Base-by-base conservation (phyloP, 2,888 invertebrate genomes). In the Lasius platythorax region DNA sequence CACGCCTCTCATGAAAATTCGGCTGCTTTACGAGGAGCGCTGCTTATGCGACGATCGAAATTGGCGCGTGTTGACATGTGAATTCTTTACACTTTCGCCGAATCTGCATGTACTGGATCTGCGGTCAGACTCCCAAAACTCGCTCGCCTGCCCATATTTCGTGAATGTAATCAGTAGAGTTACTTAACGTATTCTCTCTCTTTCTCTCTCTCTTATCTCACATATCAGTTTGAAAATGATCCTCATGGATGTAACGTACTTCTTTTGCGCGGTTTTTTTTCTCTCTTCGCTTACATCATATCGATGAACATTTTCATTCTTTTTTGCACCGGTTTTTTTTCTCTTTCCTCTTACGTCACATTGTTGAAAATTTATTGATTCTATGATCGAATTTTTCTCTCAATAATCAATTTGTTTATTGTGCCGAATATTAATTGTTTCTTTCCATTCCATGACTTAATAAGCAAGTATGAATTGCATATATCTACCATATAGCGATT, bases 131-230 rank as follows among this genome's bases (percentile, higher is more conserved):
- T 53, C n/a, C 72, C 72, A 58, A 81, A 84, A 84, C 63, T 66
- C 33, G 81, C 56, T 73, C 72, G 64, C 18, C 58, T 43, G 56
- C 18, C 50, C 53, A 75, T 75, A 70, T 83, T 82, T 82, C 74
- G 50, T 83, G 61, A 6, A 68, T 53, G 68, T 68, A 84, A 83
- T 83, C 74, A 50, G 68, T 73, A 73, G 11, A 15, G 81, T 84
- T 84, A 81, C 84, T 84, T 64, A 84, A 84, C 81, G 28, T 28
- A 40, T n/a, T 64, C 56, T 63, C 46, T 67, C 64, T 78, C 43
- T 28, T 40, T 70, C 23, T 23, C 23, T 79, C 33, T 30, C 64
- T 72, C 28, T 61, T 43, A 67, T 50, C 33, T 67, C 58, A 56
- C 30, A 37, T 50, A 37, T 28, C 50, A 53, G 40, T 2, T 50